Evolutionary conservation across 2,797 vertebrate species (phyloP).

Genomic region (Lithobates pipiens): DNA sequence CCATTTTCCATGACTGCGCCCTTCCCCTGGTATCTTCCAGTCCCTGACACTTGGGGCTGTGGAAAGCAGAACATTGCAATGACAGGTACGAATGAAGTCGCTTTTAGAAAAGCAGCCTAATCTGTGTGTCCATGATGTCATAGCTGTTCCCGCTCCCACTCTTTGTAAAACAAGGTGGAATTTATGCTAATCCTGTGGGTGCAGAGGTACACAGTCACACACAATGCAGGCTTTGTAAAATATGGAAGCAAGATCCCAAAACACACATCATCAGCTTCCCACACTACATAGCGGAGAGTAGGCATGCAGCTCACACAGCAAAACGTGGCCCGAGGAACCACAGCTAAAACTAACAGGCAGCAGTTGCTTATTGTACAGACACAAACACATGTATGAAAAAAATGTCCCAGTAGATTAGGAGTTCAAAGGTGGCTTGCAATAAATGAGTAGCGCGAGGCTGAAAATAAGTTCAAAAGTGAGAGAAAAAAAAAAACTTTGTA

Average conservation of each 20-base stretch:
- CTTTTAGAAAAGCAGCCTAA: background rate
- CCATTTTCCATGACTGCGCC: constrained; percentile 19
- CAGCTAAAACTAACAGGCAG: background rate
- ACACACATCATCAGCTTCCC: constrained; percentile 26
- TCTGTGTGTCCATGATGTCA: constrained; percentile 26
- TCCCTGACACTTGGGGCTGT: background rate
- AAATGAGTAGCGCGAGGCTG: no score
- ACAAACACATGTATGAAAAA: background rate
- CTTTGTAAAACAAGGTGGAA: background rate
- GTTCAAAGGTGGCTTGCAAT: no score
- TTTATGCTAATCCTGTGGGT: constrained; percentile 31
- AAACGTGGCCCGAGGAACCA: background rate
- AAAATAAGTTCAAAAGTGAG: no score
- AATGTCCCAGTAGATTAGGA: no score
- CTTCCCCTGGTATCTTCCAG: background rate
- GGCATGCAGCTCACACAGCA: constrained; percentile 12
- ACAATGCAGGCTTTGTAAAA: constrained; percentile 34
- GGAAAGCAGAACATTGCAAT: constrained; percentile 15
- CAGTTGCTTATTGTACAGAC: background rate
- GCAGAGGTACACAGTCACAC: background rate
- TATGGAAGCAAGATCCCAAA: constrained; percentile 18
- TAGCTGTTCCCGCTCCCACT: background rate
- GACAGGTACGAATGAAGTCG: background rate
- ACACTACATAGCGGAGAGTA: background rate
- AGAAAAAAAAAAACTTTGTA: no score